Evolutionary conservation across 2,888 invertebrate genomes (phyloP).

Genomic region (Heteropelma amictum): DNA sequence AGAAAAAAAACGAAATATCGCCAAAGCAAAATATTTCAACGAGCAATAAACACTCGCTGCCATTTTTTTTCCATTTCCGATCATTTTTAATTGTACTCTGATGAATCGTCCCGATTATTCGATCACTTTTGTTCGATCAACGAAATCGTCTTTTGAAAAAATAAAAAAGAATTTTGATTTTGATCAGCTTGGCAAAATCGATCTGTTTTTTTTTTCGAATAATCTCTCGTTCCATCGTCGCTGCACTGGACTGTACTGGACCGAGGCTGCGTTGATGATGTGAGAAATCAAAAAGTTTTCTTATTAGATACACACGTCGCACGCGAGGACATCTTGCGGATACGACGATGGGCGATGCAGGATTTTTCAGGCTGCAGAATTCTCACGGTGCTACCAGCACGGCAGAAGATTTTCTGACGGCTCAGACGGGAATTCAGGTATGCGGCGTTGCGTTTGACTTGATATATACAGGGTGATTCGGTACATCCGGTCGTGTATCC

Average conservation of each 20-base stretch:
- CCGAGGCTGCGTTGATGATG: not conserved
- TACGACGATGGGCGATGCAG: not conserved
- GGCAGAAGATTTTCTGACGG: constrained; percentile 25
- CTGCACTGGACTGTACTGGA: constrained; percentile 6
- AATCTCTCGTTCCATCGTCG: not conserved
- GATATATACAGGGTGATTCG: too few species aligned
- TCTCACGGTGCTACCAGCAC: constrained; percentile 33
- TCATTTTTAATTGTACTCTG: too few species aligned
- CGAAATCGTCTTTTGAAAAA: too few species aligned
- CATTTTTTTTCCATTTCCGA: too few species aligned
- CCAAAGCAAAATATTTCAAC: too few species aligned
- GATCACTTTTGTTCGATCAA: too few species aligned
- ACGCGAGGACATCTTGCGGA: constrained; percentile 9
- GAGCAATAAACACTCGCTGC: too few species aligned
- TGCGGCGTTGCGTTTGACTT: constrained; percentile 30
- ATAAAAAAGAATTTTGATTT: too few species aligned
- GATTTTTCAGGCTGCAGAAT: constrained; percentile 6
- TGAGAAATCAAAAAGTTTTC: constrained; percentile 41
- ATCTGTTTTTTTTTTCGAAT: not conserved
- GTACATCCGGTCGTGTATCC: not conserved
- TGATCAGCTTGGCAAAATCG: too few species aligned
- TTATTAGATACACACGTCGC: constrained; percentile 52
- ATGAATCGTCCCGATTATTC: too few species aligned
- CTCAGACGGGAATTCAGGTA: constrained; percentile 9
- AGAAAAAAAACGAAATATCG: too few species aligned